Evolutionary conservation across 2,888 invertebrate genomes (phyloP).

Genomic region (Eupithecia centaureata): DNA sequence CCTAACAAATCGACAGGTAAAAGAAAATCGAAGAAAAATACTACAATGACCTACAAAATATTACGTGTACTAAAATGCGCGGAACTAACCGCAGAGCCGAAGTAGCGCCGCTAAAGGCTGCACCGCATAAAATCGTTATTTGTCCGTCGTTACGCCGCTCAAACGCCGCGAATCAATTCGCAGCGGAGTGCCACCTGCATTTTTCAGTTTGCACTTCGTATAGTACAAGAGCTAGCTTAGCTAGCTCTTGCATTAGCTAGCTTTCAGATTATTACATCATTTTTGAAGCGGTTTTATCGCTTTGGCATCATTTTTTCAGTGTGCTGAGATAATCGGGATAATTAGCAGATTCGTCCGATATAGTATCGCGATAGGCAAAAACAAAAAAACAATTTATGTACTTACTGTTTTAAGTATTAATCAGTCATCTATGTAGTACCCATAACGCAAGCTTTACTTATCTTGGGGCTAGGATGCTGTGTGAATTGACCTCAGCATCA

Average conservation of each 20-base stretch:
- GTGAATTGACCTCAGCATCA: too few relatives aligned
- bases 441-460: too few relatives aligned
- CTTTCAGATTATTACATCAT: too few relatives aligned
- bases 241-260: too few relatives aligned
- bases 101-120: background rate
- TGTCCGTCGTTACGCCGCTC: slow-evolving; percentile 22
- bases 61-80: background rate
- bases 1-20: background rate
- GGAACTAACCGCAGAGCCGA: background rate
- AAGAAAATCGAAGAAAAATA: background rate
- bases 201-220: slow-evolving; percentile 31
- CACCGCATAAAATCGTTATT: slow-evolving; percentile 28
- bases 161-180: slow-evolving; percentile 38
- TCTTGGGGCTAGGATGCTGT: too few relatives aligned
- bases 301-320: too few relatives aligned
- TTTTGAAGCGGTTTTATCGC: background rate
- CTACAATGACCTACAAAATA: background rate
- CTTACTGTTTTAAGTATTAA: too few relatives aligned
- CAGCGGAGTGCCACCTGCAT: slow-evolving; percentile 28
- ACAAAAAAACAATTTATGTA: too few relatives aligned
- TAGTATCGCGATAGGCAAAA: too few relatives aligned
- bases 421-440: too few relatives aligned
- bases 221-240: slow-evolving; percentile 17
- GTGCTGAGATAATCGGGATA: too few relatives aligned
- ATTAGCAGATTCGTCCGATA: too few relatives aligned